These are phyloP conservation scores for Drosophila ogumai DNA, from an alignment of 1,140 invertebrate genomes.

Conservation along the genomic window DNA sequence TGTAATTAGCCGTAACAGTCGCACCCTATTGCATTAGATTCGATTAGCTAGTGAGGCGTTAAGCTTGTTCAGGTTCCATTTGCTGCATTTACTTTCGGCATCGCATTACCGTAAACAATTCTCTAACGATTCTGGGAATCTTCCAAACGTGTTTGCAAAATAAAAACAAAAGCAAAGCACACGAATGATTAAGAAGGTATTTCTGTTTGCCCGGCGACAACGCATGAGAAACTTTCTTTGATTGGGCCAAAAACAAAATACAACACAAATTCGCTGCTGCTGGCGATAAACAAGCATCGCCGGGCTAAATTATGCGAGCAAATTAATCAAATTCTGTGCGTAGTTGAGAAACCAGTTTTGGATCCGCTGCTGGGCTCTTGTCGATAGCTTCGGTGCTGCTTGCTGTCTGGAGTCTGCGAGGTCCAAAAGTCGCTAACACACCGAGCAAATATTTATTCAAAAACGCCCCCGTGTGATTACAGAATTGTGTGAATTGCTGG, in stretches of 20 bases:
- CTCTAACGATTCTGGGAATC: constrained; percentile 42
- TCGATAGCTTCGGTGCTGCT: background rate
- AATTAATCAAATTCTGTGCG: constrained; percentile 70
- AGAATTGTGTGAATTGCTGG: constrained; percentile 35
- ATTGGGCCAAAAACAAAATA: constrained; percentile 21
- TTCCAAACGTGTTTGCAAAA: constrained; percentile 47
- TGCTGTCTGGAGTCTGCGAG: constrained; percentile 11
- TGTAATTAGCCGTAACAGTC: background rate
- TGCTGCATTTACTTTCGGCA: constrained; percentile 42
- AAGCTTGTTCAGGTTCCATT: constrained; percentile 52
- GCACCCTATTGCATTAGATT: constrained; percentile 17
- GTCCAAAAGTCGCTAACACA: constrained; percentile 57
- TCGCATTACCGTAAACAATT: constrained; percentile 47
- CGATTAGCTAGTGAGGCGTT: constrained; percentile 45
- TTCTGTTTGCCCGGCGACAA: constrained; percentile 41
- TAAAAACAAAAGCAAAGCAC: constrained; percentile 34
- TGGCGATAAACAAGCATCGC: constrained; percentile 44
- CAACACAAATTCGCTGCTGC: constrained; percentile 23
- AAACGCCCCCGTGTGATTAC: constrained; percentile 48
- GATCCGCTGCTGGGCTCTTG: background rate
- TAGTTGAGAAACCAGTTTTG: constrained; percentile 73
- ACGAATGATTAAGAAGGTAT: constrained; percentile 4
- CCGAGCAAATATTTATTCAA: constrained; percentile 54
- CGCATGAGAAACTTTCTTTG: constrained; percentile 65
- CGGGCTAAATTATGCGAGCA: constrained; percentile 59